Percentiles rank a stretch among this genome's conserved stretches.
Conservation (phyloP, 2,113 vertebrate genomes). For the Vulpes ferrilata region DNA sequence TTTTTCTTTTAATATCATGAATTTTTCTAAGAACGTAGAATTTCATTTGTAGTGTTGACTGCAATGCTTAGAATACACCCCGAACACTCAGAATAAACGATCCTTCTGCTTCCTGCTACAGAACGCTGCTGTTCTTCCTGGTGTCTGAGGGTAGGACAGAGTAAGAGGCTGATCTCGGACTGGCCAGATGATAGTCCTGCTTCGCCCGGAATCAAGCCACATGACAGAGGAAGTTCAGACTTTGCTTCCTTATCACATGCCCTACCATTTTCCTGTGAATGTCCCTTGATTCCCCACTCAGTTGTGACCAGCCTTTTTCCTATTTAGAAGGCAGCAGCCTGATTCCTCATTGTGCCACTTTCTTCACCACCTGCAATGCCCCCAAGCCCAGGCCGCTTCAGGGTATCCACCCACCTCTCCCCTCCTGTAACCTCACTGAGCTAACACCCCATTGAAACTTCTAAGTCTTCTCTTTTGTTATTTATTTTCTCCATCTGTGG, state of each 20-base stretch:
- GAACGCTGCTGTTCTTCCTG: neutral
- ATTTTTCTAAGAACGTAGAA: conserved; percentile 16
- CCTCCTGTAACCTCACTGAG: neutral
- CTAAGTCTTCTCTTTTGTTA: neutral
- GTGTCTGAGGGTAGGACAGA: neutral
- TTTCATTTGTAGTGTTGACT: neutral
- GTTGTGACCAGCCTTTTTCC: neutral
- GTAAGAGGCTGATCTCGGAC: neutral
- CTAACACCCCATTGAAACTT: neutral
- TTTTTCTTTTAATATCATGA: conserved; percentile 43
- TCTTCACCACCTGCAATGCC: neutral
- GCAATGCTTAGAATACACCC: neutral
- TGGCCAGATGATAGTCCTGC: neutral
- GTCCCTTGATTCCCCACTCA: neutral
- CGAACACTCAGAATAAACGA: neutral
- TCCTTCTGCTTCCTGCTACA: neutral
- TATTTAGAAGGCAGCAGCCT: neutral
- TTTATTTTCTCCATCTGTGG: neutral
- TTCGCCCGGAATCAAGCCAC: neutral
- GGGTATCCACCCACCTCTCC: neutral
- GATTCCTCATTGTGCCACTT: neutral
- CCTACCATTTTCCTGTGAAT: neutral
- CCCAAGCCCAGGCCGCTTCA: neutral
- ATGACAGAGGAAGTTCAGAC: neutral
- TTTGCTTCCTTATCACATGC: neutral